Conservation (phyloP, 1,140 invertebrate species). For the Diorhabda elongata region DNA sequence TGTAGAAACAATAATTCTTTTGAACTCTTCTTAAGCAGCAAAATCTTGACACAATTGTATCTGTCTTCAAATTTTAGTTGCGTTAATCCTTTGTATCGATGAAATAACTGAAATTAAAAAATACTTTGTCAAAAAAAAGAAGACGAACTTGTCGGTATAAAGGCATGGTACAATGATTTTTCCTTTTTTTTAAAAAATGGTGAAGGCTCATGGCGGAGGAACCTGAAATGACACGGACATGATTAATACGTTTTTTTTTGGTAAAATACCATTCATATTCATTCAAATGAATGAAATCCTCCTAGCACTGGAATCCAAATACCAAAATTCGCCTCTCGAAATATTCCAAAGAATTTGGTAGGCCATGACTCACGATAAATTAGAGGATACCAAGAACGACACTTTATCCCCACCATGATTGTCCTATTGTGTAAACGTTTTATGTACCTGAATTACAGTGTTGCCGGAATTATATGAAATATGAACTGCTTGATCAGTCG, state of each 20-base stretch:
- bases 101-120: too few relatives aligned
- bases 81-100: too few relatives aligned
- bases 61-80: too few relatives aligned
- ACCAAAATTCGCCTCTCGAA: not conserved
- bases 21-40: not conserved
- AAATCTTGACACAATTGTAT: too few relatives aligned
- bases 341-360: slow-evolving; percentile 9
- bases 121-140: too few relatives aligned
- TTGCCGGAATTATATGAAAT: not conserved
- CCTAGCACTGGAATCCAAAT: not conserved
- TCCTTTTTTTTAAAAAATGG: not conserved
- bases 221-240: not conserved
- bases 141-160: too few relatives aligned
- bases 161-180: too few relatives aligned
- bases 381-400: slow-evolving; percentile 12
- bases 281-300: not conserved
- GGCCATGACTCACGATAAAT: slow-evolving; percentile 14
- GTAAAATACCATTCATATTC: not conserved
- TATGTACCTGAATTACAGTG: slow-evolving; percentile 6
- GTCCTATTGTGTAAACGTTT: slow-evolving; percentile 5
- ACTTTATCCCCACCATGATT: slow-evolving; percentile 5
- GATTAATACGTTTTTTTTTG: slow-evolving; percentile 21
- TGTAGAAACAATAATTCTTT: not conserved
- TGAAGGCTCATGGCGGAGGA: not conserved
- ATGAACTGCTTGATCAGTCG: too few relatives aligned